Conservation (phyloP, 2,888 invertebrate species). For the Dryococelus australis region DNA sequence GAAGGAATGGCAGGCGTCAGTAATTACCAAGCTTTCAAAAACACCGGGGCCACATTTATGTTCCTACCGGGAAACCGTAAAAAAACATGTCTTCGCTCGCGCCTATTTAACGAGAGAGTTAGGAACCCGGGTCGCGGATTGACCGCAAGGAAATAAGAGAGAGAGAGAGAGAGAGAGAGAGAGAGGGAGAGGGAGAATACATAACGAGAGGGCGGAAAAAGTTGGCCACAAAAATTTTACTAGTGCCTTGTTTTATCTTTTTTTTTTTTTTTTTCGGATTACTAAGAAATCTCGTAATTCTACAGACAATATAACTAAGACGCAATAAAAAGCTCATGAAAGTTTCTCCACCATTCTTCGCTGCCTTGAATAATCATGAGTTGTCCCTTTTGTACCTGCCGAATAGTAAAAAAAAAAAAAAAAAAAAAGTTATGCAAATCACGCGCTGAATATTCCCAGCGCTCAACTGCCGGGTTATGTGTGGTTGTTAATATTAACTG, state of each 20-base stretch:
- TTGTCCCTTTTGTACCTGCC: background rate
- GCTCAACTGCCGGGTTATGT: too few species aligned
- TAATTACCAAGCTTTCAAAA: slow-evolving; percentile 35
- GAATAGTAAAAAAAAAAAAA: background rate
- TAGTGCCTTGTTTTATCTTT: background rate
- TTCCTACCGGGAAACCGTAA: slow-evolving; percentile 37
- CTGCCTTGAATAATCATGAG: slow-evolving; percentile 12
- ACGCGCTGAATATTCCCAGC: too few species aligned
- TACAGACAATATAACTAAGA: slow-evolving; percentile 25
- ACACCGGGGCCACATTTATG: slow-evolving; percentile 24
- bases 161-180: too few species aligned
- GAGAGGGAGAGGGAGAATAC: too few species aligned
- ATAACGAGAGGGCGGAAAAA: background rate
- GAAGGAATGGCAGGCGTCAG: slow-evolving; percentile 28
- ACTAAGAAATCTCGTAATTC: slow-evolving; percentile 23
- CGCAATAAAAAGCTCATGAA: slow-evolving; percentile 19
- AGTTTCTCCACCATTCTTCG: background rate
- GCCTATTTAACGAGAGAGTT: background rate
- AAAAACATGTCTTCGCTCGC: slow-evolving; percentile 20
- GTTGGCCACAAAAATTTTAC: background rate
- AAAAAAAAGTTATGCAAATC: background rate
- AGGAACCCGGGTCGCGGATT: too few species aligned
- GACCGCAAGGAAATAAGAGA: too few species aligned
- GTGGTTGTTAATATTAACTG: too few species aligned
- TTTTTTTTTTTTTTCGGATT: background rate